Evolutionary conservation across 2,797 vertebrate genomes (phyloP), one percentile per base, ranked within the genome.

Genomic region (Pipistrellus pipistrellus): DNA sequence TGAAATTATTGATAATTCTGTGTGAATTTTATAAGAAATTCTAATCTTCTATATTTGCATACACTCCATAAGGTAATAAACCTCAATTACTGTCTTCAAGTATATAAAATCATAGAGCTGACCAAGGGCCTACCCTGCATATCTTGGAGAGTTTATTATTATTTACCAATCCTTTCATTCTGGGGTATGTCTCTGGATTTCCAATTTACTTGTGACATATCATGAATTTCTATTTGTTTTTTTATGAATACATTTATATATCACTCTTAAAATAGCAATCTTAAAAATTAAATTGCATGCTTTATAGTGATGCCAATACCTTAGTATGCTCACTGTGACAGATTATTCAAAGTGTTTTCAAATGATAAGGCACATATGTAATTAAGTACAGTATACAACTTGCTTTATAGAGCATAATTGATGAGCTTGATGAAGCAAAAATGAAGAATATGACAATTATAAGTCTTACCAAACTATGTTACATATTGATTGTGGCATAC

Each of bases 341-440:
- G 78, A 85, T 72, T 89, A 77, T 41, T 77, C 80, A 44, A 66
- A 81, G 18, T 88, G 80, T 78, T 85, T 93, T 77, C 69, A 71
- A 59, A 23, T 77, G 48, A 57, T 78, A 84, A 84, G n/a, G 14
- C 17, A 75, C 13, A 73, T 66, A 46, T 71, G 35, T 85, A 94
- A 64, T 94, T 90, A 90, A 83, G 30, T 64, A 55, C 4, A 83
- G 30, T 64, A 55, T 4, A 55, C 13, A 53, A 78, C 6, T 18
- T 71, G 48, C 15, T 25, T 80, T 90, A 90, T n/a, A 78, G 35
- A 80, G 71, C 14, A 66, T n/a, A 85, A 85, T 30, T 81, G 13
- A 66, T 68, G 48, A 73, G n/a, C 46, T 85, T 86, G 3, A 66
- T 85, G 57, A 94, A 57, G n/a, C 57, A 73, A 90, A 85, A 81